phyloP scores from a whole-genome alignment of 2,113 vertebrate species.

The Lichenostomus cassidix region DNA sequence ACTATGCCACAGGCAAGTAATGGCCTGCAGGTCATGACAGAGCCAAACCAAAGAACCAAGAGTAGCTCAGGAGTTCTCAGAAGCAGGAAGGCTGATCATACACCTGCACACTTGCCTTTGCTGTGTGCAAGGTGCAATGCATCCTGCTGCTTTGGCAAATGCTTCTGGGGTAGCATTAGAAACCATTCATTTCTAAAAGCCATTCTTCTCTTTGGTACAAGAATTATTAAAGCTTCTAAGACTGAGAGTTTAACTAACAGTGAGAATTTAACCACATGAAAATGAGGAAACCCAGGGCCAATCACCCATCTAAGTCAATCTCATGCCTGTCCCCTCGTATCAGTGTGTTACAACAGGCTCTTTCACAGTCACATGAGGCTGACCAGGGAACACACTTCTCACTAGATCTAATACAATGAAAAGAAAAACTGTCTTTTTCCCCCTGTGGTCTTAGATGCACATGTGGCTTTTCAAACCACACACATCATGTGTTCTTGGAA shows the following conservation, averaged over 20 bases:
- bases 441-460: constrained; percentile 68
- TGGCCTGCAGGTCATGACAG: neutral
- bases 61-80: neutral
- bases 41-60: neutral
- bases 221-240: neutral
- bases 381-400: constrained; percentile 54
- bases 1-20: neutral
- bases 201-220: neutral
- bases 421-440: constrained; percentile 65
- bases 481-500: constrained; percentile 65
- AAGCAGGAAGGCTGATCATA: neutral
- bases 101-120: neutral
- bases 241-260: neutral
- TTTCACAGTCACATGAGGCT: constrained; percentile 61
- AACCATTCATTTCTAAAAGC: neutral
- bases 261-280: neutral
- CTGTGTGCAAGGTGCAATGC: neutral
- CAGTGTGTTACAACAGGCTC: constrained; percentile 53
- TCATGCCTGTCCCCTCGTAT: neutral
- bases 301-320: constrained; percentile 23
- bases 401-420: constrained; percentile 52
- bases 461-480: constrained; percentile 64
- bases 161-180: neutral
- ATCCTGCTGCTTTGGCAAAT: constrained; percentile 14
- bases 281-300: constrained; percentile 18